Percentiles rank a stretch among this genome's conserved stretches.
Conservation (phyloP, 1,140 invertebrate genomes). For the Lepidurus apus region DNA sequence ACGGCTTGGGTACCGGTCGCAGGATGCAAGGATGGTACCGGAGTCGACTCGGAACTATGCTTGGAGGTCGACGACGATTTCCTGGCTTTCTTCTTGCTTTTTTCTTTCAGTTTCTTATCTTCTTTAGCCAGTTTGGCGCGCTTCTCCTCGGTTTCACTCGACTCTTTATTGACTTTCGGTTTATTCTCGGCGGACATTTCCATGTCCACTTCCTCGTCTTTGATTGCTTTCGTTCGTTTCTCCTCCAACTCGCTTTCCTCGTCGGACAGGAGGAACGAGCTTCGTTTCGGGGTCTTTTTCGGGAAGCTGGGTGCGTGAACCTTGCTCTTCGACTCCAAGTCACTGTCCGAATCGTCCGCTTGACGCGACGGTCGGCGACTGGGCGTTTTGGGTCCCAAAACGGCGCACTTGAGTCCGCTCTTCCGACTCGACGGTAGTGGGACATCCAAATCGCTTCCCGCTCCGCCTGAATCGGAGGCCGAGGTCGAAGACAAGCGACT, state of each 20-base stretch:
- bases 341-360: slow-evolving; percentile 28
- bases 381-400: not conserved
- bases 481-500: slow-evolving; percentile 15
- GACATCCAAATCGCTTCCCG: not conserved
- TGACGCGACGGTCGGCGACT: slow-evolving; percentile 6
- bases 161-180: not conserved
- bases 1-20: slow-evolving; percentile 9
- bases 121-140: not conserved
- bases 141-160: not conserved
- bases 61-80: slow-evolving; percentile 1
- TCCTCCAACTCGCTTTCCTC: not conserved
- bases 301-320: not conserved
- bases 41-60: slow-evolving; percentile 21
- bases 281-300: slow-evolving; percentile 18
- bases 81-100: not conserved
- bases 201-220: not conserved
- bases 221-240: not conserved
- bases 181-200: not conserved
- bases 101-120: not conserved
- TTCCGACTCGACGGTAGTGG: not conserved
- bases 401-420: not conserved
- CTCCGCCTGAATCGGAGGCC: not conserved
- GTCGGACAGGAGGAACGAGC: slow-evolving; percentile 11
- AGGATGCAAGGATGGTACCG: not conserved
- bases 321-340: slow-evolving; percentile 9